Evolutionary conservation across 2,113 vertebrate species (phyloP).

Genomic region (Parotia lawesii): DNA sequence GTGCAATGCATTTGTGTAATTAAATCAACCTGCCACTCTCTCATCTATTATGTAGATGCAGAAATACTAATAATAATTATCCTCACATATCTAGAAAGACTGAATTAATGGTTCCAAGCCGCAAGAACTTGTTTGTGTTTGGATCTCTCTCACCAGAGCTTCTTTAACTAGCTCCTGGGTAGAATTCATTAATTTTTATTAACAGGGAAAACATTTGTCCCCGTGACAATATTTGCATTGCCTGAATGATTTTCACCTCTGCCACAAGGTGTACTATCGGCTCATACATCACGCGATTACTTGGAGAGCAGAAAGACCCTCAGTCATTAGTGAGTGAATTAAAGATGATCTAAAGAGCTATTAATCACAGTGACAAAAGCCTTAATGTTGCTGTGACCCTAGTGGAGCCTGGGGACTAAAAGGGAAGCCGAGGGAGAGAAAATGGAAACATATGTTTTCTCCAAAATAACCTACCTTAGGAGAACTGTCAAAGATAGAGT

Average conservation of each 20-base stretch:
- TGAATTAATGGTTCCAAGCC: slow-evolving; percentile 53
- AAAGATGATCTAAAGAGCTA: slow-evolving; percentile 99
- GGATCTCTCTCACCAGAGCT: slow-evolving; percentile 67
- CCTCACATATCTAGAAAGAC: slow-evolving; percentile 50
- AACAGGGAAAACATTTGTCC: slow-evolving; percentile 93
- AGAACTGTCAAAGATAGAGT: slow-evolving; percentile 82
- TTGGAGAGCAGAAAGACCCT: slow-evolving; percentile 92
- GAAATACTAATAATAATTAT: slow-evolving; percentile 42
- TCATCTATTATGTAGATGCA: slow-evolving; percentile 48
- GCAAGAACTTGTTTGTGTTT: slow-evolving; percentile 69
- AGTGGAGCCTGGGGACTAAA: slow-evolving; percentile 86
- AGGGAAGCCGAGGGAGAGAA: slow-evolving; percentile 89
- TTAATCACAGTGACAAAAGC: slow-evolving; percentile 99
- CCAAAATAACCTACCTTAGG: slow-evolving; percentile 97
- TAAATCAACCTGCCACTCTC: slow-evolving; percentile 50
- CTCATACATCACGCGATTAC: slow-evolving; percentile 99
- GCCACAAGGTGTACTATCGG: slow-evolving; percentile 94
- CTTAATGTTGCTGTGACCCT: slow-evolving; percentile 99
- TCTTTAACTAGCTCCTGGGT: slow-evolving; percentile 82
- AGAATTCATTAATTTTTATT: slow-evolving; percentile 98
- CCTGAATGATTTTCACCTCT: slow-evolving; percentile 99
- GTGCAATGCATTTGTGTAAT: slow-evolving; percentile 32
- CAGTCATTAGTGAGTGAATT: slow-evolving; percentile 99
- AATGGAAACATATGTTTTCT: slow-evolving; percentile 99
- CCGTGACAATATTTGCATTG: slow-evolving; percentile 93